A percentile compares a stretch with the other conserved stretches of the same genome.
Conservation (phyloP, 2,113 vertebrate genomes). For the Orcinus orca region DNA sequence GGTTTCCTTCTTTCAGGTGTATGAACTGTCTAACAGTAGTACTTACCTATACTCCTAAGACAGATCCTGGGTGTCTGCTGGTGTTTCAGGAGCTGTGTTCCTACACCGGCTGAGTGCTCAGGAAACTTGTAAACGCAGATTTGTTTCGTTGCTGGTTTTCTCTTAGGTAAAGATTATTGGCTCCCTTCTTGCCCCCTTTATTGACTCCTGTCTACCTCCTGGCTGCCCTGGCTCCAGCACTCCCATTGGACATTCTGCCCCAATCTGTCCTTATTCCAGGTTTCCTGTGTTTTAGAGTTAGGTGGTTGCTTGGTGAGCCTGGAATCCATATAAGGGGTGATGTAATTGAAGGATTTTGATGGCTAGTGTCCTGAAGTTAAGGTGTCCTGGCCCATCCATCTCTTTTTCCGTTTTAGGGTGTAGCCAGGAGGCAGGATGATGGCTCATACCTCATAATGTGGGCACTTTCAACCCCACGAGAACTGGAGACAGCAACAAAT, state of each 20-base stretch:
- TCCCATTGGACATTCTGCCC: neutral
- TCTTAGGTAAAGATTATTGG: neutral
- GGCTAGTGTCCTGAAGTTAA: neutral
- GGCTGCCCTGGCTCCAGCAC: neutral
- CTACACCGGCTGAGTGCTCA: neutral
- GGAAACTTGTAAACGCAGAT: neutral
- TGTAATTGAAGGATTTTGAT: neutral
- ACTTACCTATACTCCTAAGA: neutral
- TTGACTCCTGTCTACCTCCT: neutral
- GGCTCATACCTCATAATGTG: neutral
- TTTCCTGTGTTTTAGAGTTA: neutral
- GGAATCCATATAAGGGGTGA: neutral
- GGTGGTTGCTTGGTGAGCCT: neutral
- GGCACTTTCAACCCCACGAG: neutral
- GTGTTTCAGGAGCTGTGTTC: neutral
- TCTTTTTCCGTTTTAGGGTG: constrained; percentile 40
- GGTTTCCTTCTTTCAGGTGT: neutral
- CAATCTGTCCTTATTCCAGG: neutral
- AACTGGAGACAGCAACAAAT: neutral
- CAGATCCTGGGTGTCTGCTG: neutral
- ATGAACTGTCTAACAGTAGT: neutral
- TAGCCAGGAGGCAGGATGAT: constrained; percentile 20
- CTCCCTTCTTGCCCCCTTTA: neutral
- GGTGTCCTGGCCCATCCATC: neutral
- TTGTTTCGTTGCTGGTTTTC: neutral